Evolutionary conservation across 2,113 vertebrate genomes (phyloP).

Genomic region (Muscicapa adusta): DNA sequence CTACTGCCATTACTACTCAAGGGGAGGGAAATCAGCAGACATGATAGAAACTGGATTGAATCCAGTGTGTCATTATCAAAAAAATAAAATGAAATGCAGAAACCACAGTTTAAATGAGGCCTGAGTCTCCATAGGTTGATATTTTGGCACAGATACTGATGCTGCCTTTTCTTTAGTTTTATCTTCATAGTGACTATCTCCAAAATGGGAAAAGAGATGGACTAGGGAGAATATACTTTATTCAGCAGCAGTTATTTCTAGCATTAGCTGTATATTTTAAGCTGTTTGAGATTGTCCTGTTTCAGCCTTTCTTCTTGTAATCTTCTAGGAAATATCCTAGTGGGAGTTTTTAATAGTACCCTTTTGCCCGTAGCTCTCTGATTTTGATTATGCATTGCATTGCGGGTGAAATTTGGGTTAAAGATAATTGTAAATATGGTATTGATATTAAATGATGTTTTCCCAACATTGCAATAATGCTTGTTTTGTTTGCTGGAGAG

Average conservation of each 20-base stretch:
- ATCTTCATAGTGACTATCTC: background rate
- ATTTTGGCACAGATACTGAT: background rate
- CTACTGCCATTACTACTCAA: background rate
- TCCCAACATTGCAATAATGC: conserved; percentile 90
- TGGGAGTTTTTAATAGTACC: background rate
- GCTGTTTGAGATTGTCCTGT: background rate
- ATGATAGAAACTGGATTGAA: background rate
- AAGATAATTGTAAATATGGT: conserved; percentile 90
- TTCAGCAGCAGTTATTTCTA: conserved; percentile 24
- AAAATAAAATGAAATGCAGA: background rate
- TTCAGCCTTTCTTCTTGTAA: background rate
- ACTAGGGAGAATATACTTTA: background rate
- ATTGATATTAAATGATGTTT: conserved; percentile 91
- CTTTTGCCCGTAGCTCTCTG: conserved; percentile 53
- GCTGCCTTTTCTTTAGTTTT: background rate
- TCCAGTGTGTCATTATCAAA: background rate
- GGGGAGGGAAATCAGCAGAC: background rate
- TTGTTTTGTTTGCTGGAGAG: conserved; percentile 88
- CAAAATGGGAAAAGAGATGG: background rate
- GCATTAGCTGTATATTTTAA: background rate
- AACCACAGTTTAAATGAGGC: background rate
- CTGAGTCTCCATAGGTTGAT: background rate
- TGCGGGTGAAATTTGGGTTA: conserved; percentile 79
- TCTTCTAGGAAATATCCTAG: conserved; percentile 17
- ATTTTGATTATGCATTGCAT: conserved; percentile 72